Conservation (phyloP, 2,888 invertebrate species). For the Rapana venosa region DNA sequence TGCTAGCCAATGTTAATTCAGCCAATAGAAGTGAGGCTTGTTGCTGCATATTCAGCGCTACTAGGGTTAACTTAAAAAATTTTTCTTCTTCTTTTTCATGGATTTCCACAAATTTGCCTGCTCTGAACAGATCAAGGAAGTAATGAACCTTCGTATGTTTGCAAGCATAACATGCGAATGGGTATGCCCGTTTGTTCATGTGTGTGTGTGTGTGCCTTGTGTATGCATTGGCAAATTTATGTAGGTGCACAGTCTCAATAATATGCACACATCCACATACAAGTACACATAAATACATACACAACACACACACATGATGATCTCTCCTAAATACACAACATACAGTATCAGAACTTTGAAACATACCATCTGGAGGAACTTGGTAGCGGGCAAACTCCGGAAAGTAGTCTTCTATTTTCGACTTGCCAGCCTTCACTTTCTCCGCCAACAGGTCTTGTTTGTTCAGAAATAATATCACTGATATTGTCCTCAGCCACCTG, state of each 20-base stretch:
- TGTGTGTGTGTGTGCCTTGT: background rate
- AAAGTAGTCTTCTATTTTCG: conserved; percentile 99
- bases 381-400: conserved; percentile 96
- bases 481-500: conserved; percentile 99
- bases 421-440: conserved; percentile 98
- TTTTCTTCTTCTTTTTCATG: too few relatives aligned
- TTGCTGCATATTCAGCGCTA: too few relatives aligned
- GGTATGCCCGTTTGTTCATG: background rate
- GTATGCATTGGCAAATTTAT: too few relatives aligned
- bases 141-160: too few relatives aligned
- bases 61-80: too few relatives aligned
- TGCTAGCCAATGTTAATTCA: too few relatives aligned
- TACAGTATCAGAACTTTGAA: background rate
- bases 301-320: too few relatives aligned
- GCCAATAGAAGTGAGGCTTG: too few relatives aligned
- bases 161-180: background rate
- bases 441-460: conserved; percentile 99
- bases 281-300: background rate
- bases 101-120: too few relatives aligned
- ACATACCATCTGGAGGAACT: conserved; percentile 84
- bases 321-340: too few relatives aligned
- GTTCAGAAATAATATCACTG: conserved; percentile 99
- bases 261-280: background rate
- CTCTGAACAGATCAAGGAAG: too few relatives aligned
- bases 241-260: background rate